These are phyloP conservation scores for Numenius arquata DNA, from an alignment of 2,113 vertebrate genomes.

Conservation along the genomic window DNA sequence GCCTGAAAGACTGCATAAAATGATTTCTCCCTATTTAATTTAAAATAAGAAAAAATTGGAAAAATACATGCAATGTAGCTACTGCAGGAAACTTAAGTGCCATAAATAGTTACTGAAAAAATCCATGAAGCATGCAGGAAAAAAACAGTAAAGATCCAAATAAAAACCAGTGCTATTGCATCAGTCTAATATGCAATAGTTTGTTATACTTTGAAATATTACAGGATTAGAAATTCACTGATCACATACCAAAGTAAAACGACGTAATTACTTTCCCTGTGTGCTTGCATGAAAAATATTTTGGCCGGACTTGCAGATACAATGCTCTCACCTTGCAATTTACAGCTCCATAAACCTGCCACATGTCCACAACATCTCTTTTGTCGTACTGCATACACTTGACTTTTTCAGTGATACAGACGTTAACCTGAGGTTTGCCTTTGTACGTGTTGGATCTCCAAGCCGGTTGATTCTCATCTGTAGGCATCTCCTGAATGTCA, in stretches of 20 bases:
- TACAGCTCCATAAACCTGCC: constrained; percentile 90
- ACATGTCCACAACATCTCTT: constrained; percentile 80
- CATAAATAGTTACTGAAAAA: not conserved
- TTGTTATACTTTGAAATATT: not conserved
- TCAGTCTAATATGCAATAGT: not conserved
- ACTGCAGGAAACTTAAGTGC: not conserved
- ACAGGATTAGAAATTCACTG: not conserved
- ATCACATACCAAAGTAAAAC: not conserved
- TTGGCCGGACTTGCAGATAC: not conserved
- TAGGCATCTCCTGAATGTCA: constrained; percentile 54
- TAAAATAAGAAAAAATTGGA: not conserved
- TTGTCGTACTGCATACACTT: constrained; percentile 91
- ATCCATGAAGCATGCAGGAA: not conserved
- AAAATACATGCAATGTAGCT: not conserved
- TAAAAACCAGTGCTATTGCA: not conserved
- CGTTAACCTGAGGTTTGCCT: constrained; percentile 85
- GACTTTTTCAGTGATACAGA: constrained; percentile 86
- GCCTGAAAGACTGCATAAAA: not conserved
- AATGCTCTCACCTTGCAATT: constrained; percentile 87
- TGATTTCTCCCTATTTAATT: not conserved
- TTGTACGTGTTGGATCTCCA: constrained; percentile 86
- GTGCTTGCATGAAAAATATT: not conserved
- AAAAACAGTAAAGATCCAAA: not conserved
- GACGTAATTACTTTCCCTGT: not conserved
- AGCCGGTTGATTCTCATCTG: constrained; percentile 82